Evolutionary conservation across 2,113 vertebrate genomes (phyloP).

Genomic region (Ictalurus punctatus): DNA sequence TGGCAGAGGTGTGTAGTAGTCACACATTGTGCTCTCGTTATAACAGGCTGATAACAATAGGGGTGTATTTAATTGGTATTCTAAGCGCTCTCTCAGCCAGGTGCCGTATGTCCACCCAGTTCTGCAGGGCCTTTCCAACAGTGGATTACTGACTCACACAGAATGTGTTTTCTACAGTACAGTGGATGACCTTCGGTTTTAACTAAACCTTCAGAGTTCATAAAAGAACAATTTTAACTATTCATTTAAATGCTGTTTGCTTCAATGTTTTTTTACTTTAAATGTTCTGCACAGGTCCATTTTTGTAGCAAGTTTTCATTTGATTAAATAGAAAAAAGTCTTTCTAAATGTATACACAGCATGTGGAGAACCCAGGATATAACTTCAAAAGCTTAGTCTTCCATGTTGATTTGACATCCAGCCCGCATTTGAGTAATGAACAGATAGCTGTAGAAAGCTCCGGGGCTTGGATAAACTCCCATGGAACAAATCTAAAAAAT

Average conservation of each 20-base stretch:
- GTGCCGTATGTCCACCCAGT: slow-evolving; percentile 29
- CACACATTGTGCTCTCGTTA: slow-evolving; percentile 4
- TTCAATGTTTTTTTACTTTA: background rate
- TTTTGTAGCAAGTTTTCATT: background rate
- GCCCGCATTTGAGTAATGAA: slow-evolving; percentile 20
- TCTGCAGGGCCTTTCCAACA: slow-evolving; percentile 17
- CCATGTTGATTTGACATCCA: background rate
- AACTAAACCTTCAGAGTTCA: background rate
- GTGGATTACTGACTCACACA: slow-evolving; percentile 12
- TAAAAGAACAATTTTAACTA: background rate
- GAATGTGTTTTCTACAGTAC: background rate
- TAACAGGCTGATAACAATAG: slow-evolving; percentile 42
- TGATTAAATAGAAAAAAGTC: background rate
- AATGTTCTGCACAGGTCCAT: background rate
- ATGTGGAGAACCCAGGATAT: background rate
- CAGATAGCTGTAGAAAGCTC: slow-evolving; percentile 48
- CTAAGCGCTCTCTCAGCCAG: slow-evolving; percentile 41
- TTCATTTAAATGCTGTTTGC: background rate
- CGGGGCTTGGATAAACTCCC: slow-evolving; percentile 33
- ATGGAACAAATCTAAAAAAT: slow-evolving; percentile 59
- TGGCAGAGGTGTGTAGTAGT: slow-evolving; percentile 4
- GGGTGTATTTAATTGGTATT: slow-evolving; percentile 40
- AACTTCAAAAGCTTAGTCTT: slow-evolving; percentile 2
- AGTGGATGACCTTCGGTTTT: background rate
- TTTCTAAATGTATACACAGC: background rate